Conservation (phyloP, 1,140 invertebrate genomes). For the Delia radicum region DNA sequence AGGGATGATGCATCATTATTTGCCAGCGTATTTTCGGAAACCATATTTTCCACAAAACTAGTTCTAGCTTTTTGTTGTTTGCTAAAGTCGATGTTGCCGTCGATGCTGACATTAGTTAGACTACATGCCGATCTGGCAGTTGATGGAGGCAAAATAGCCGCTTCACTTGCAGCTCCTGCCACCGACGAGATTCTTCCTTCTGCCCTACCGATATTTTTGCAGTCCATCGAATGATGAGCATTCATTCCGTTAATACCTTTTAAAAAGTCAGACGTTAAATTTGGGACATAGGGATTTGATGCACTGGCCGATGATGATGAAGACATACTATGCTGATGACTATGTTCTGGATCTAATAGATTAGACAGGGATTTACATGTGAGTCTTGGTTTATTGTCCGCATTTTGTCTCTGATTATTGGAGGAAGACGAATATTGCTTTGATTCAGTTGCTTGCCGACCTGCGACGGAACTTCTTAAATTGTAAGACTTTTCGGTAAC, state of each 20-base stretch:
- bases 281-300: not conserved
- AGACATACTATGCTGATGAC: no score
- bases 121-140: not conserved
- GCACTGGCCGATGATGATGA: not conserved
- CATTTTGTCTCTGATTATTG: slow-evolving; percentile 7
- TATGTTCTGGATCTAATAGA: slow-evolving; percentile 58
- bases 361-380: slow-evolving; percentile 64
- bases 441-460: not conserved
- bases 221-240: not conserved
- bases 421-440: not conserved
- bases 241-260: slow-evolving; percentile 3
- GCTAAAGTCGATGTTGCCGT: not conserved
- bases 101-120: not conserved
- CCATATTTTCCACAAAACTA: not conserved
- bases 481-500: not conserved
- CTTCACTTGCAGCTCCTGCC: slow-evolving; percentile 25
- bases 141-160: not conserved
- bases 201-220: not conserved
- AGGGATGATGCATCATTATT: slow-evolving; percentile 4
- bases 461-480: not conserved
- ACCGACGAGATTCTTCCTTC: no score
- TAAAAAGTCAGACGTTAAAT: not conserved
- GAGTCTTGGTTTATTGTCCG: slow-evolving; percentile 59
- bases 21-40: not conserved
- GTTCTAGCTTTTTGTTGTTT: not conserved